Evolutionary conservation across 2,797 vertebrate species (phyloP), one percentile per base, ranked within the genome.

Genomic region (Characodon lateralis): DNA sequence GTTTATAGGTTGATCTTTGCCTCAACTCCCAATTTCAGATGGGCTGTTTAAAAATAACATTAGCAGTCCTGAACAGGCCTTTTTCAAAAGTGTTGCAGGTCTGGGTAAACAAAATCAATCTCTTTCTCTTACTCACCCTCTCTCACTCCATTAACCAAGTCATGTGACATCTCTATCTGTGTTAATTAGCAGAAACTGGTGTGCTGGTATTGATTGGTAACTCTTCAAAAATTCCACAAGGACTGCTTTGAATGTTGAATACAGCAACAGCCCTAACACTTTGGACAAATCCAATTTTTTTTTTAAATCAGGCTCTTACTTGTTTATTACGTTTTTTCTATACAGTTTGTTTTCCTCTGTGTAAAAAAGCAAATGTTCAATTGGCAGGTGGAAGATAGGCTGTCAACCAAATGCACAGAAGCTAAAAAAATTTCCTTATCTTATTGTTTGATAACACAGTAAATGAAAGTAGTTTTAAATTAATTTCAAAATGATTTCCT

Each of bases 191-290:
- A 56, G 41, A 51, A 69, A 68, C 72, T 3, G 4, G 83, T 74
- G 77, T 75, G 79, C 73, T 86, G 78, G 41, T 80, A 86, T 84
- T 86, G 85, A 88, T 89, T 88, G 82, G 84, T 85, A 88, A 89
- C 82, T 79, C 86, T 71, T 76, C 35, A 35, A 82, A 69, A 46
- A 69, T 46, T 69, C 66, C 66, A 16, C 66, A 46, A 69, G 66
- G 79, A 68, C 43, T 74, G 58, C 76, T 75, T 31, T 78, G 80
- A 84, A 78, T 79, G 80, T 70, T 72, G 50, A 85, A 73, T 74
- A 83, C 51, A 50, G 65, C 82, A 72, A 8, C 24, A 69, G 2
- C 41, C 24, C 24, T 14, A n/a, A 69, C 24, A 46, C 66, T 24
- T n/a, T 14, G 13, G 41, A 5, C 46, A 12, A 46, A 46, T 69